A percentile compares a stretch with the other conserved stretches of the same genome.
These are phyloP conservation scores for Notodonta ziczac DNA, from an alignment of 2,888 invertebrate genomes.

Conservation along the genomic window DNA sequence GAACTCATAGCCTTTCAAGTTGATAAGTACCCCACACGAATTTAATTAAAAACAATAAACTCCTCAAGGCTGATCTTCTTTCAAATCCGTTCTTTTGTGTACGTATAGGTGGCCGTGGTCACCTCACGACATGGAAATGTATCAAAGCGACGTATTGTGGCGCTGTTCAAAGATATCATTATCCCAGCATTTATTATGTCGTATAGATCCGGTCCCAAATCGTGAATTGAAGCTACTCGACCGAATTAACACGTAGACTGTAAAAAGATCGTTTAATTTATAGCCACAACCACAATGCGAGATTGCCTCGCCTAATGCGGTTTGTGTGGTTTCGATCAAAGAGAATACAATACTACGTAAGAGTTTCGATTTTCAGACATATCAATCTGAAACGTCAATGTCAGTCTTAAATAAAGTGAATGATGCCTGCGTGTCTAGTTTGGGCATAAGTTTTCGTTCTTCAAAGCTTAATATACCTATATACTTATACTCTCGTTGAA, in stretches of 20 bases:
- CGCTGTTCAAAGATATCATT: conserved; percentile 9
- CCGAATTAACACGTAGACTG: conserved; percentile 25
- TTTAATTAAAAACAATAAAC: conserved; percentile 32
- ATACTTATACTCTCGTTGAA: no score
- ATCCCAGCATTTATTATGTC: conserved; percentile 17
- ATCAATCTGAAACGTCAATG: background rate
- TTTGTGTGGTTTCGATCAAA: background rate
- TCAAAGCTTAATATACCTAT: no score
- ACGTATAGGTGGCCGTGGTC: conserved; percentile 34
- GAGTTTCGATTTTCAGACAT: background rate
- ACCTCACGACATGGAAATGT: conserved; percentile 51
- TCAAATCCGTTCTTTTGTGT: conserved; percentile 30
- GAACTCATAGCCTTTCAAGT: conserved; percentile 28
- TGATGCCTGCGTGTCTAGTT: no score
- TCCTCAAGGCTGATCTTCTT: conserved; percentile 41
- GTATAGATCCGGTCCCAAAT: conserved; percentile 29
- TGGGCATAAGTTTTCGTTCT: no score
- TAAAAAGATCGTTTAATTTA: conserved; percentile 34
- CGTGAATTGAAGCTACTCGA: conserved; percentile 20
- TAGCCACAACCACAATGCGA: conserved; percentile 29
- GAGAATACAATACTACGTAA: no score
- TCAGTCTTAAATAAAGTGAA: no score
- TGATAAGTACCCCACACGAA: conserved; percentile 21
- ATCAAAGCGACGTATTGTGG: conserved; percentile 18
- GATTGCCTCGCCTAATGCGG: background rate